Evolutionary conservation across 2,888 invertebrate species (phyloP), one percentile per base, ranked within the genome.

Genomic region (Crioceris asparagi): DNA sequence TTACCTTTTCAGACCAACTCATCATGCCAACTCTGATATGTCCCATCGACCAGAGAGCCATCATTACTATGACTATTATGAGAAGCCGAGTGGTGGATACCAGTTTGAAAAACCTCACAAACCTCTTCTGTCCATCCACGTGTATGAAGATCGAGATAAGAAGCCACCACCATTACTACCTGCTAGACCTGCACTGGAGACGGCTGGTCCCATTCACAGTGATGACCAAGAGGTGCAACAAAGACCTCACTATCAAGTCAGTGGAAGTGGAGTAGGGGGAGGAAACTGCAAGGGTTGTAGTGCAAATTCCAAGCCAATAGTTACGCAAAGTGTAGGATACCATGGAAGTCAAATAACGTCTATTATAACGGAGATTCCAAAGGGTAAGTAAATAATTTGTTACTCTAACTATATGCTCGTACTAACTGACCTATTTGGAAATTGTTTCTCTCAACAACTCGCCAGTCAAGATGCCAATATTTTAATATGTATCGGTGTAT

Each of bases 311-410:
- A 50, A 51, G 15, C 53, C 56, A 3, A 58, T 58, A 17, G 48
- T 61, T 3, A 56, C 54, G 2, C 49, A 61, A 30, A 56, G 47
- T 36, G 45, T 54, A 19, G 60, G 59, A n/a, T 45, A 54, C 3
- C 41, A 59, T 38, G 65, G 65, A 11, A 56, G 59, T 34, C 52
- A 53, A 8, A 58, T 65, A 27, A 62, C 61, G 8, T 61, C 63
- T 5, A 59, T 62, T 35, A 60, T 65, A 31, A 63, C 61, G 3
- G 57, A 58, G 43, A 46, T 62, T 33, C 38, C 49, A 35, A 47
- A 55, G 25, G 53, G 61, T 61, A 48, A 61, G 61, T 54, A 27
- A 8, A 4, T 17, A 10, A 16, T 26, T 29, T 29, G 17, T 32
- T 15, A 30, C 21, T 21, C 7, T 7, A 21, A 7, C 7, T 21